phyloP scores from a whole-genome alignment of 2,113 vertebrate genomes.

The Charadrius vociferus region DNA sequence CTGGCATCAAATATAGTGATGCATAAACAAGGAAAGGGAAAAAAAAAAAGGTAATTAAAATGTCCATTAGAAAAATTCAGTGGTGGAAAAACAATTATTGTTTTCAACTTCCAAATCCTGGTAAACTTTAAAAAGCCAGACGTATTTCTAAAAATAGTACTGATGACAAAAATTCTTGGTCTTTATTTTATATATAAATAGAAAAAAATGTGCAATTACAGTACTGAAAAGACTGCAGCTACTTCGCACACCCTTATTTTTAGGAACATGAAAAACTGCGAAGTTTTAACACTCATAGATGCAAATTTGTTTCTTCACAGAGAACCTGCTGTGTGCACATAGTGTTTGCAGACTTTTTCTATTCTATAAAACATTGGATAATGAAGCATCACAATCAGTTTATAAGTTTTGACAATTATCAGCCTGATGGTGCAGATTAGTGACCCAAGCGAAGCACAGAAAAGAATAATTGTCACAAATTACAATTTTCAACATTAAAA shows the following conservation, averaged over 20 bases:
- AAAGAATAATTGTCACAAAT: slow-evolving; percentile 8
- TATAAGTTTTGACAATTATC: not conserved
- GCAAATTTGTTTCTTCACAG: not conserved
- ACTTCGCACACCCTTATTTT: slow-evolving; percentile 9
- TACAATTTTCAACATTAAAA: not conserved
- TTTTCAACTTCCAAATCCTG: not conserved
- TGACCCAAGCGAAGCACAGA: not conserved
- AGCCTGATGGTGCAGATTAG: slow-evolving; percentile 16
- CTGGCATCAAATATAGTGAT: not conserved
- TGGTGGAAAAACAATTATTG: not conserved
- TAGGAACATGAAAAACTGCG: not conserved
- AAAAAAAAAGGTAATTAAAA: not conserved
- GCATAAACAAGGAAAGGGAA: not conserved
- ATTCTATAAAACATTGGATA: not conserved
- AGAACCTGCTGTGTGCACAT: not conserved
- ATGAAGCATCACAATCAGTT: not conserved
- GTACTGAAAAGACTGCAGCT: not conserved
- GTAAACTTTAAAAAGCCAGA: not conserved
- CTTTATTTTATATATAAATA: not conserved
- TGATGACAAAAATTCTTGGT: not conserved
- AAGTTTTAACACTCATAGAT: slow-evolving; percentile 4
- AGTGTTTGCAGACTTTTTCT: slow-evolving; percentile 6
- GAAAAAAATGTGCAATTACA: not conserved
- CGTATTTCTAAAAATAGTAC: not conserved
- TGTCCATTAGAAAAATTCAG: not conserved